Base-by-base conservation (phyloP, 2,113 vertebrate species). In the Pionites leucogaster region DNA sequence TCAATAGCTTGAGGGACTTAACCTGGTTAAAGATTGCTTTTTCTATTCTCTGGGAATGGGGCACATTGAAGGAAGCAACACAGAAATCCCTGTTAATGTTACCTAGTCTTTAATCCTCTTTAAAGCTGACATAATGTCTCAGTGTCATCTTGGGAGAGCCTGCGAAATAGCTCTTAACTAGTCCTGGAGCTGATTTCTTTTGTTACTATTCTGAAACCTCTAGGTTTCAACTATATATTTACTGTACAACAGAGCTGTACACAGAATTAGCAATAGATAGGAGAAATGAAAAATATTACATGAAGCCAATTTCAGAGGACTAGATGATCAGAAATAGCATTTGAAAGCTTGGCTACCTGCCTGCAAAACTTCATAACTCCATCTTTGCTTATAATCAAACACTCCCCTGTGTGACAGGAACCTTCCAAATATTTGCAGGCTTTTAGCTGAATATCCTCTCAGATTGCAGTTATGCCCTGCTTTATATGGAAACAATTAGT, bases 401-500 rank as follows among this genome's bases (percentile, higher is more conserved):
- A 64, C 91, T 92, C 92, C 37, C 85, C 86, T 87, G 37, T 76
- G 77, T 94, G 93, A 88, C 92, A 95, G 72, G 70, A 92, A 87
- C 63, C 42, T 90, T 92, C 80, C 82, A 94, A 79, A 82, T 65
- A 81, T 94, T 95, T 84, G 42, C 49, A 69, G 47, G 28, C 69
- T 59, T 41, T 90, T 77, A 78, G 59, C 4, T 85, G 82, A 93
- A 86, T 59, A 50, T 75, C 86, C 67, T 55, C 76, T 93, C 79
- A 64, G 77, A 82, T 75, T 63, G 70, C 88, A 92, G 91, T 75
- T 71, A 17, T 52, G 71, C 52, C 60, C 94, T 82, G 55, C 91
- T 72, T 88, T 96, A 86, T 94, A 86, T 94, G 72, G 91, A 91
- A 96, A 76, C 42, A 92, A 94, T 91, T 94, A 95, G 79, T 69